Base-by-base conservation (phyloP, 2,797 vertebrate species). In the Schizothorax lantsangensis region DNA sequence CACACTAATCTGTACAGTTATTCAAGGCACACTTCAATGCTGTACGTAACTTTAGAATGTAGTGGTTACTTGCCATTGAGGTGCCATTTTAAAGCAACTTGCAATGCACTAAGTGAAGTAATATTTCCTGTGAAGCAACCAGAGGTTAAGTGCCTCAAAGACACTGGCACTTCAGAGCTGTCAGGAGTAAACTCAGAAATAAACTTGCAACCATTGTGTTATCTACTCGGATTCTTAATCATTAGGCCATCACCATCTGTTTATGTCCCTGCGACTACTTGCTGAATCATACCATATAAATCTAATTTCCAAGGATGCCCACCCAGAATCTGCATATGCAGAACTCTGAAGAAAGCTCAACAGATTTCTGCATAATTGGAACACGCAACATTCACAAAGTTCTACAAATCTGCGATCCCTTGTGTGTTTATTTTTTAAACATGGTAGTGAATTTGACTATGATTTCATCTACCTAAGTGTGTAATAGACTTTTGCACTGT, bases 211-310 rank as follows among this genome's bases (percentile, higher is more conserved):
- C 36, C 57, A 66, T 33, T n/a, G 40, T 84, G 72, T 38, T 77
- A n/a, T 75, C 19, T 64, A 21, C 43, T 12, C 21, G 2, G 36
- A 74, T 84, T 45, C 12, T 62, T 73, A 59, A 83, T 45, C 38
- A 21, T 33, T 14, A 59, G 8, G 38, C 11, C 38, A 43, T 30
- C 40, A 43, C 69, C 69, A 72, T 72, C 69, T 72, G 69, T 72
- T 72, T 43, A 72, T 45, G 69, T 45, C 54, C 23, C 10, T n/a
- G 82, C 36, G 54, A 83, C n/a, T 21, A 10, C 23, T 69, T 59
- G 81, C 19, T 72, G 23, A 83, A 57, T 73, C 36, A 57, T 43
- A 30, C 11, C 52, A 74, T 83, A 74, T 74, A 74, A 59, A 62
- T 26, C 36, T 11, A 73, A 83, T n/a, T 72, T 49, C 78, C n/a